A percentile compares a stretch with the other conserved stretches of the same genome.
phyloP scores from a whole-genome alignment of 2,113 vertebrate genomes.

The Rana temporaria region DNA sequence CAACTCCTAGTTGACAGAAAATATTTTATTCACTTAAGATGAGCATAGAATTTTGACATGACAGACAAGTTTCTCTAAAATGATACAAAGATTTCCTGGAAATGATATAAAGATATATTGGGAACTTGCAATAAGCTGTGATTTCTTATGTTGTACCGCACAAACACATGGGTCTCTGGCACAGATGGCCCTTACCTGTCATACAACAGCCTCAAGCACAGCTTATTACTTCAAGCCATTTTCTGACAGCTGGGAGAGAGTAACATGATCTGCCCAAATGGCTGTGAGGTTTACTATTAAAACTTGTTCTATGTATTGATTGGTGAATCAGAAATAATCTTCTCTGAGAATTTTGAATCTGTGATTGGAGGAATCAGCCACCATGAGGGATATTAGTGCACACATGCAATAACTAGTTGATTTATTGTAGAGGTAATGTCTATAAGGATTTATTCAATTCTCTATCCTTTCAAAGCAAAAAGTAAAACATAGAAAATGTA shows the following conservation, averaged over 20 bases:
- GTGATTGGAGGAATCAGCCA: no score
- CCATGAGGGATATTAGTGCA: no score
- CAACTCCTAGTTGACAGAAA: slow-evolving; percentile 20
- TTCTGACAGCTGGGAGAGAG: slow-evolving; percentile 27
- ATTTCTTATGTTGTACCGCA: not conserved
- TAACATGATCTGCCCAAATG: not conserved
- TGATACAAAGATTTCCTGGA: not conserved
- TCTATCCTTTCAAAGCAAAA: no score
- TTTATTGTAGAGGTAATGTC: no score
- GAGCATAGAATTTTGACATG: slow-evolving; percentile 3
- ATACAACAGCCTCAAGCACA: slow-evolving; percentile 32
- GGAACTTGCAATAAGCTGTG: not conserved
- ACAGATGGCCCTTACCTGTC: slow-evolving; percentile 45
- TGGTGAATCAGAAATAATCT: no score
- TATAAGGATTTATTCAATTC: no score
- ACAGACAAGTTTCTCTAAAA: not conserved
- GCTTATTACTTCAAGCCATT: slow-evolving; percentile 30
- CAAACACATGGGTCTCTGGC: not conserved
- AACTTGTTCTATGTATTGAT: no score
- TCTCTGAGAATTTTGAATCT: no score
- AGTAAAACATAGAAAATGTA: no score
- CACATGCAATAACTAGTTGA: no score
- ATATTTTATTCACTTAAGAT: not conserved
- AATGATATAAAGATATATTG: not conserved
- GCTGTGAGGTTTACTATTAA: not conserved